A percentile compares a stretch with the other conserved stretches of the same genome.
Evolutionary conservation across 2,888 invertebrate genomes (phyloP).

Genomic region (Crossocerus cetratus): DNA sequence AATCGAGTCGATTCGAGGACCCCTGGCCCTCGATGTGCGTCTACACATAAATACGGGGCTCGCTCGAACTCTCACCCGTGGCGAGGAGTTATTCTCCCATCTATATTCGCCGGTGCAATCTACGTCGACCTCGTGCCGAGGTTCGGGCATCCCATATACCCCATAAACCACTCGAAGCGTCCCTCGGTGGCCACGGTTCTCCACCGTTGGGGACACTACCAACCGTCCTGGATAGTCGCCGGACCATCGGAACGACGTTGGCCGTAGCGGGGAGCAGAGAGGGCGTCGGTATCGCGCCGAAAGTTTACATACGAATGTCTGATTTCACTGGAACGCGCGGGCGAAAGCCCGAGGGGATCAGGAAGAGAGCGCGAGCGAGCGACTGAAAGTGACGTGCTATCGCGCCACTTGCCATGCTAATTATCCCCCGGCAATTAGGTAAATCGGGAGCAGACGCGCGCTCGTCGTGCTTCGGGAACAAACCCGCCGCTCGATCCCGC

Average conservation of each 20-base stretch:
- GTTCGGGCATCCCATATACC: conserved; percentile 48
- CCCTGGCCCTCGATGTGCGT: conserved; percentile 33
- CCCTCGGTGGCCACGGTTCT: conserved; percentile 52
- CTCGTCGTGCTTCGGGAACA: conserved; percentile 38
- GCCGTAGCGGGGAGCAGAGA: neutral
- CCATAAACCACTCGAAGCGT: conserved; percentile 63
- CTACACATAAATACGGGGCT: conserved; percentile 11
- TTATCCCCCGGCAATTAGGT: conserved; percentile 66
- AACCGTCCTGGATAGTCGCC: conserved; percentile 26
- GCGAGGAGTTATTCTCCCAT: conserved; percentile 63
- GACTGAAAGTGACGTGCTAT: conserved; percentile 65
- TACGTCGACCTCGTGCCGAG: conserved; percentile 49
- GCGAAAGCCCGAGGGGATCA: conserved; percentile 18
- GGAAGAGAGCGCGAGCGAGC: conserved; percentile 30
- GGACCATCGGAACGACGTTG: conserved; percentile 41
- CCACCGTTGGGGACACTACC: conserved; percentile 40
- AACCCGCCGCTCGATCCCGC: conserved; percentile 33
- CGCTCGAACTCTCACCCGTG: conserved; percentile 25
- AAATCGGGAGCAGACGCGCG: conserved; percentile 53
- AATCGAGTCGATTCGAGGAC: conserved; percentile 64
- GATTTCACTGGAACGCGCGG: conserved; percentile 59
- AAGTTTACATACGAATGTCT: conserved; percentile 74
- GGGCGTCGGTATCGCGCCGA: conserved; percentile 43
- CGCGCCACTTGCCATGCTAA: conserved; percentile 63
- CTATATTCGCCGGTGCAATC: conserved; percentile 63